A percentile compares a stretch with the other conserved stretches of the same genome.
Conservation (phyloP, 2,113 vertebrate species). For the Neolamprologus sp. region DNA sequence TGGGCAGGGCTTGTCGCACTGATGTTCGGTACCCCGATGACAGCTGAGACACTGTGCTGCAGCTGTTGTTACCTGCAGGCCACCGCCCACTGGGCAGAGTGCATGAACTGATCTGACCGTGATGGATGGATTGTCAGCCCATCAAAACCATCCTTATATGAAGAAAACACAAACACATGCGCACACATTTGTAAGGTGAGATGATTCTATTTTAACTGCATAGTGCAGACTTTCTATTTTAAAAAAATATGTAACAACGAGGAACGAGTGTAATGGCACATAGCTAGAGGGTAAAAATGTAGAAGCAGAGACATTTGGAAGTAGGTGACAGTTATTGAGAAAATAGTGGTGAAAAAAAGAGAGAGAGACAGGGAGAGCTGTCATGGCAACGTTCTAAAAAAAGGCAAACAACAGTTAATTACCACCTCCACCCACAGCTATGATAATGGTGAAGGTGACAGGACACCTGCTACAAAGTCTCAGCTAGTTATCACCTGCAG, state of each 20-base stretch:
- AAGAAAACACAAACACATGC: not conserved
- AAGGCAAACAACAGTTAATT: slow-evolving; percentile 64
- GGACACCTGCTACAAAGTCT: slow-evolving; percentile 56
- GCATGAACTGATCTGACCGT: slow-evolving; percentile 21
- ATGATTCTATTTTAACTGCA: not conserved
- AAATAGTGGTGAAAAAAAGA: slow-evolving; percentile 32
- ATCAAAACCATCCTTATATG: not conserved
- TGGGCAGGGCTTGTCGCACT: not conserved
- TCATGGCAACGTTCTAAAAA: slow-evolving; percentile 65
- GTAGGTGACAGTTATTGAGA: slow-evolving; percentile 5
- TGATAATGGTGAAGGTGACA: slow-evolving; percentile 48
- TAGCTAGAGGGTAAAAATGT: not conserved
- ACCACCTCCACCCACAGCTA: slow-evolving; percentile 61
- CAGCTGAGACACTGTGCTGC: slow-evolving; percentile 13
- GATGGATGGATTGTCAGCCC: slow-evolving; percentile 30
- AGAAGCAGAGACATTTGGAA: not conserved
- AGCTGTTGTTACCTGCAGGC: slow-evolving; percentile 26
- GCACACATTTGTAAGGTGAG: not conserved
- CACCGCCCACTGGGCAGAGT: not conserved
- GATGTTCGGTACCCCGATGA: not conserved
- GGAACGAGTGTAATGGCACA: not conserved
- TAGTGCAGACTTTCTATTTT: not conserved
- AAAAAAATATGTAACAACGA: not conserved
- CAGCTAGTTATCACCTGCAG: slow-evolving; percentile 56
- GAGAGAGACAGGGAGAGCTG: slow-evolving; percentile 18